Percentiles rank a stretch among this genome's conserved stretches.
phyloP scores from a whole-genome alignment of 2,113 vertebrate genomes.

The Garra rufa region DNA sequence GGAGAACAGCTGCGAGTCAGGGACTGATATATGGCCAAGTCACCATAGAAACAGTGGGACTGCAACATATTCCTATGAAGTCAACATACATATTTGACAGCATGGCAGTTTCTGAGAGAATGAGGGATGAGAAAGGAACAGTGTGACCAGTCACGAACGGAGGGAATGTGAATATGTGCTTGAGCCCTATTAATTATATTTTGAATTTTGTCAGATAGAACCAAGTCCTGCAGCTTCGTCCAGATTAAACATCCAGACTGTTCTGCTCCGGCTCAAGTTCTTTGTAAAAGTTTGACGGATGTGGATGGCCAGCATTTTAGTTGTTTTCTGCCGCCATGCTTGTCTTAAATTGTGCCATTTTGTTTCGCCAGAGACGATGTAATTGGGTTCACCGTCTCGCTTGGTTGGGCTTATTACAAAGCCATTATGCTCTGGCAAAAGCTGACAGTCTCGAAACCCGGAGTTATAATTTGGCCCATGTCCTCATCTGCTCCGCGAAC shows the following conservation, averaged over 20 bases:
- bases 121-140: neutral
- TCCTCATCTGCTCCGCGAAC: slow-evolving; percentile 29
- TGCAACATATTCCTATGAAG: slow-evolving; percentile 39
- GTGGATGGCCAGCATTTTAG: slow-evolving; percentile 3
- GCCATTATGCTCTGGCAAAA: slow-evolving; percentile 59
- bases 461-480: slow-evolving; percentile 64
- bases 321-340: neutral
- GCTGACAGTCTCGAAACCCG: slow-evolving; percentile 25
- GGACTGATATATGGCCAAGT: slow-evolving; percentile 53
- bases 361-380: slow-evolving; percentile 45
- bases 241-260: slow-evolving; percentile 22
- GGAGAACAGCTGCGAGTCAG: slow-evolving; percentile 59
- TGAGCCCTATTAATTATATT: neutral
- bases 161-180: neutral
- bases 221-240: neutral
- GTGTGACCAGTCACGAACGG: neutral
- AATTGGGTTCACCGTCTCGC: slow-evolving; percentile 65
- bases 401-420: slow-evolving; percentile 61
- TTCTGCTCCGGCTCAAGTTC: neutral
- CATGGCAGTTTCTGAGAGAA: slow-evolving; percentile 15
- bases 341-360: slow-evolving; percentile 28
- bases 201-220: neutral
- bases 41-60: slow-evolving; percentile 67
- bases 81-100: neutral
- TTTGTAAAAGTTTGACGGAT: slow-evolving; percentile 24